Base-by-base conservation (phyloP, 2,113 vertebrate species). In the Cinclus mexicanus region DNA sequence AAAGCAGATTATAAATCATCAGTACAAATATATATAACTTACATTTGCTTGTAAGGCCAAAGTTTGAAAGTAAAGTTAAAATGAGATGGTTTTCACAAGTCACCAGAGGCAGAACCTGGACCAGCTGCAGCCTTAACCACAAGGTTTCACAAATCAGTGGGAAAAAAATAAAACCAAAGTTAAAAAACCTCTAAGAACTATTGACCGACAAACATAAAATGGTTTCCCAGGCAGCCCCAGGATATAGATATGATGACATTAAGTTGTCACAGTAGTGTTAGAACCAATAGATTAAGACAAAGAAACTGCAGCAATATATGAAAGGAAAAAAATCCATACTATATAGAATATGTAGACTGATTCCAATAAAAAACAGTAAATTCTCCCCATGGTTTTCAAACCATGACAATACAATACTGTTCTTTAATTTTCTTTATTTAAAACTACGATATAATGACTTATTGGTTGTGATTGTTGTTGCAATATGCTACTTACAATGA, bases 1-100 rank as follows among this genome's bases (percentile, higher is more conserved):
- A 98, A 98, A 98, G 98, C 98, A 98, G 98, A 98, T 98, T 98
- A 98, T 98, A 98, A 98, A 98, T 98, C 97, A 98, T 98, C 98
- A 98, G 98, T 98, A 98, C 98, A 98, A 98, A 98, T 98, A 98
- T 98, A 97, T 98, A 98, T 98, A 98, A 98, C 98, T 98, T 98
- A 98, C 98, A 98, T 98, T 97, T 98, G 98, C 98, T 98, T 98
- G 97, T 98, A 98, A 98, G 98, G 98, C 98, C 98, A 97, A 98
- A 96, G 94, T 98, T 98, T 96, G 91, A 96, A 97, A 96, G 96
- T 95, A 97, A 97, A 97, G 94, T 97, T 97, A 97, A 97, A 98
- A 98, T 96, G 97, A 98, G 97, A 98, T 97, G 98, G 97, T 96
- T 94, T 97, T 95, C 96, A 97, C 95, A 68, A 96, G 94, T 97